Evolutionary conservation across 2,113 vertebrate genomes (phyloP).

Genomic region (Perognathus longimembris): DNA sequence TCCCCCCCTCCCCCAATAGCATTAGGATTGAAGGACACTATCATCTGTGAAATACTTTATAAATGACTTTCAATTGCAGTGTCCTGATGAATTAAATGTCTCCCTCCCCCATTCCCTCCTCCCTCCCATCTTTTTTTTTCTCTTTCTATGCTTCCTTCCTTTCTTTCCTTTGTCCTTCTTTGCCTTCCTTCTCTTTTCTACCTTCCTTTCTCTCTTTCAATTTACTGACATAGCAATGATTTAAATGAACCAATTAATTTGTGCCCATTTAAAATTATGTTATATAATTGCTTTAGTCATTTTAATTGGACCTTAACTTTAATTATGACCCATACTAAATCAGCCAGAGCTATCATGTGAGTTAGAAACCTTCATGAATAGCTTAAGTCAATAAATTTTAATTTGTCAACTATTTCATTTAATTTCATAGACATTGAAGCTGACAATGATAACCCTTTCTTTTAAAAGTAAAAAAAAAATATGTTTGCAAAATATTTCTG

Average conservation of each 20-base stretch:
- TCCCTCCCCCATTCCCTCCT: too few relatives aligned
- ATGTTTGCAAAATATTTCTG: neutral
- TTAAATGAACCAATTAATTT: constrained; percentile 58
- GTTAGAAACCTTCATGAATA: neutral
- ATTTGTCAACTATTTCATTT: constrained; percentile 36
- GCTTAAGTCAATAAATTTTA: constrained; percentile 13
- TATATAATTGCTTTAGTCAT: constrained; percentile 13
- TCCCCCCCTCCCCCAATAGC: neutral
- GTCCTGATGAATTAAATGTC: too few relatives aligned
- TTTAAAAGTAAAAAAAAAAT: constrained; percentile 2
- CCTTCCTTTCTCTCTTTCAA: neutral
- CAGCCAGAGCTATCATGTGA: neutral
- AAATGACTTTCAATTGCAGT: neutral
- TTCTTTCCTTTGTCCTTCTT: too few relatives aligned
- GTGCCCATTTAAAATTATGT: constrained; percentile 23
- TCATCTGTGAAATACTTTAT: neutral
- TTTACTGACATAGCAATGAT: neutral
- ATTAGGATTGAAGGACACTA: neutral
- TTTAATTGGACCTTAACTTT: constrained; percentile 41
- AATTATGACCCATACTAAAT: constrained; percentile 6
- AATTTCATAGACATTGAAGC: neutral
- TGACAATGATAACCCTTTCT: neutral
- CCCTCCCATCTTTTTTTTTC: too few relatives aligned
- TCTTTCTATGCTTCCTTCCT: too few relatives aligned
- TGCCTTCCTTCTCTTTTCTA: too few relatives aligned